Evolutionary conservation across 2,797 vertebrate species (phyloP), one percentile per base, ranked within the genome.

Genomic region (Anniella stebbinsi): DNA sequence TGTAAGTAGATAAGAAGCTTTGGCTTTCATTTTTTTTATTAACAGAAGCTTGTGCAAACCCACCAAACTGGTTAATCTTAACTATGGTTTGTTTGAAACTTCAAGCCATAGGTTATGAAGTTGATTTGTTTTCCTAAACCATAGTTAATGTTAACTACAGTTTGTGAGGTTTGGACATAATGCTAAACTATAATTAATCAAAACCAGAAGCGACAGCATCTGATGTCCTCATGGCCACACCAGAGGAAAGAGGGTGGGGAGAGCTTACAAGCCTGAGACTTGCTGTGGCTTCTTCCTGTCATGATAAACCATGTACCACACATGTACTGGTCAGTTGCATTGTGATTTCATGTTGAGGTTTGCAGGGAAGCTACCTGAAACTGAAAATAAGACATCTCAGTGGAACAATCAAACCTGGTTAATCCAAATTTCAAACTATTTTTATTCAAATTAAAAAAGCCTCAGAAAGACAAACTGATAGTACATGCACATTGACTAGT

Each of bases 371-470:
- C 60, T 89, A 86, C 82, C 36, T 88, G 92, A 95, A 94, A 93
- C 90, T 91, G 96, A 94, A 85, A 91, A 91, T 60, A 90, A 84
- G 60, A 90, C 13, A 94, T 86, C 93, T 96, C 92, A 94, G 96
- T 75, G 92, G 93, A 96, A 96, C 95, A 92, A 93, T 96, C 95
- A 97, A 96, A 96, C 94, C 95, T 97, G 94, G 95, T 96, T 97
- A 97, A 96, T 96, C 96, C 96, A 97, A 96, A 97, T 97, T 97
- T 95, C 96, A 97, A 97, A 97, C 96, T 97, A 96, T 97, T 97
- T 97, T 98, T 98, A 97, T 98, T 98, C 94, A 96, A 96, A 97
- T 97, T 97, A 97, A 98, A 97, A 63, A 97, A 97, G 96, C 96
- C 96, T 97, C 95, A 95, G 93, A 95, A 97, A 97, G 96, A 97